A percentile compares a stretch with the other conserved stretches of the same genome.
These are phyloP conservation scores for Mnemiopsis leidyi DNA, from an alignment of 37 sponge, comb jelly and placozoan genomes.

Conservation along the genomic window DNA sequence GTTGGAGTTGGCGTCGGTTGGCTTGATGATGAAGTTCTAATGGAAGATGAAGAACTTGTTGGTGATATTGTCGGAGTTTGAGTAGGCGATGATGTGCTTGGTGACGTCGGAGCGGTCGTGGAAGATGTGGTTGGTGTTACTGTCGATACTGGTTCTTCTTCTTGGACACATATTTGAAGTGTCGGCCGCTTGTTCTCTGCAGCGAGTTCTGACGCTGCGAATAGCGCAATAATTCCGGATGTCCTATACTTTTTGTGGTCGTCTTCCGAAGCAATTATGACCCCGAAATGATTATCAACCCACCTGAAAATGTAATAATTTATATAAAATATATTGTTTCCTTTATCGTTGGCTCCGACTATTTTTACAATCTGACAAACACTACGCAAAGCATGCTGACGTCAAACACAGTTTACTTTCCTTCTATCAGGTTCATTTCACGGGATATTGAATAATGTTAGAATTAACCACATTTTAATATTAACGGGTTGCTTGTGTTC, in stretches of 20 bases:
- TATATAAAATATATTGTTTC: no score
- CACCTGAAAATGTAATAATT: not conserved
- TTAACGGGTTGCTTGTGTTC: no score
- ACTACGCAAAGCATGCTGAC: no score
- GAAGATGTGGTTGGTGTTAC: not conserved
- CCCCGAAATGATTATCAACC: not conserved
- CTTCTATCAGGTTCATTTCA: no score
- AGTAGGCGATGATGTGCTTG: not conserved
- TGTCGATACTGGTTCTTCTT: not conserved
- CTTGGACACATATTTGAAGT: constrained; percentile 22
- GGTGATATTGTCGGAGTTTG: not conserved
- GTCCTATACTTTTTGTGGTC: not conserved
- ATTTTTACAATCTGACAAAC: no score
- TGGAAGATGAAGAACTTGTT: not conserved
- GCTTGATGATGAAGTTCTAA: not conserved
- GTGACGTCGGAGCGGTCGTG: not conserved
- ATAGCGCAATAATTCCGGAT: not conserved
- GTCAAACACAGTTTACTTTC: no score
- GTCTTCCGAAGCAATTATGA: not conserved
- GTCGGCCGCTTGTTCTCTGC: not conserved
- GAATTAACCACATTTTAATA: no score
- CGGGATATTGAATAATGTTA: no score
- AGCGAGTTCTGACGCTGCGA: not conserved
- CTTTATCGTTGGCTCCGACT: no score
- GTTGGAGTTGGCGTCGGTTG: not conserved